Conservation (phyloP, 2,797 vertebrate genomes). For the Brachymystax lenok region DNA sequence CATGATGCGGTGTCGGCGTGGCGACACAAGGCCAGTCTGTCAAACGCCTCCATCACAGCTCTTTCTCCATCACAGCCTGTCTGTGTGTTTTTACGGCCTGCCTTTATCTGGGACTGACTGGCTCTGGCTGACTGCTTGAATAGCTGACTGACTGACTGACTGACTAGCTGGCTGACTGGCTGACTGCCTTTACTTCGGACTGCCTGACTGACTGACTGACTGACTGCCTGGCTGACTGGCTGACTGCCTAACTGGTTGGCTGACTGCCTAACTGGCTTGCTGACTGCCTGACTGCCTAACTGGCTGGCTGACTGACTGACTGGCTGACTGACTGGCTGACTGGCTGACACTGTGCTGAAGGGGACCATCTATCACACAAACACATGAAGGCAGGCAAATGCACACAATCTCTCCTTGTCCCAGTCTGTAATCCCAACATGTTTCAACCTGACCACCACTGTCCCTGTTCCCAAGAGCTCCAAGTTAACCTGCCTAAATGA, state of each 20-base stretch:
- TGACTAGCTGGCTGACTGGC: too few species aligned
- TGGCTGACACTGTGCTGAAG: not conserved
- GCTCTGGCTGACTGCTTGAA: too few species aligned
- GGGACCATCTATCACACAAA: constrained; percentile 25
- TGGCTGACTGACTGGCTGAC: too few species aligned
- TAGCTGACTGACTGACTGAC: too few species aligned
- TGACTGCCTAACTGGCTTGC: too few species aligned
- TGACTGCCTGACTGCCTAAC: too few species aligned
- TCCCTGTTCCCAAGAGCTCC: too few species aligned
- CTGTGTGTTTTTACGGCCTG: constrained; percentile 20
- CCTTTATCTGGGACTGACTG: not conserved
- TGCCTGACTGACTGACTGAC: not conserved
- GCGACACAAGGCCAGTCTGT: constrained; percentile 64
- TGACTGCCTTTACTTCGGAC: not conserved
- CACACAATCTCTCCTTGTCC: not conserved
- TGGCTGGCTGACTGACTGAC: too few species aligned
- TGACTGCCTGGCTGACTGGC: not conserved
- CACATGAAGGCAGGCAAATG: constrained; percentile 29
- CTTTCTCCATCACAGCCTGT: constrained; percentile 63
- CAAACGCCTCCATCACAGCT: constrained; percentile 44
- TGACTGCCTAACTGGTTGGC: not conserved
- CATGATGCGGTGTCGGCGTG: constrained; percentile 45
- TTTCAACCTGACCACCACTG: too few species aligned
- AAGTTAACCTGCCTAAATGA: too few species aligned
- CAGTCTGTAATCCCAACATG: too few species aligned